Evolutionary conservation across 2,797 vertebrate species (phyloP), one percentile per base, ranked within the genome.

Genomic region (Hydrophis major): DNA sequence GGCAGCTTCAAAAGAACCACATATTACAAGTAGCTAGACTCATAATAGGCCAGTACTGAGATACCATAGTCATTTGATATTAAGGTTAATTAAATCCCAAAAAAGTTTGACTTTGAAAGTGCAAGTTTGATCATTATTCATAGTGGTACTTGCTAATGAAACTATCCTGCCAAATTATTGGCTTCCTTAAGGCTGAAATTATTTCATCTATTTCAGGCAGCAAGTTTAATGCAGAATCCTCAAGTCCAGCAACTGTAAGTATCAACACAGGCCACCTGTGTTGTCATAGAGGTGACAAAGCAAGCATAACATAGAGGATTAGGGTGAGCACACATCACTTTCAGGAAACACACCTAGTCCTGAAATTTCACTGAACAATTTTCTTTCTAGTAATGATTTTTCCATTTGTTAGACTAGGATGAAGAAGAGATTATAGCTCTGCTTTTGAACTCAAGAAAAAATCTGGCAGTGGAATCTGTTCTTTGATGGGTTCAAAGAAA

Each of bases 161-260:
- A 50, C 37, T 57, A 28, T 18, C 18, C 25, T 22, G 50, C 6
- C 18, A 56, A 93, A 94, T n/a, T 89, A 92, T 60, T 93, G 91
- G 93, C 94, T 42, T 0, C n/a, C 18, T 96, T 96, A 14, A 90
- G 94, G 97, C 93, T 89, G 78, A 83, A 95, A 92, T 94, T 8
- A 94, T 91, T 55, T 96, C 97, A 94, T 94, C 96, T 94, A 94
- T 97, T 95, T 60, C 95, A 99, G 99, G 99, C 99, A 94, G 99
- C 99, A 47, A 99, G 99, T 91, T 98, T 99, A 97, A 99, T 99
- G 99, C 99, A 99, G 97, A 99, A 99, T 97, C 99, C 99, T 95
- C 99, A 99, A 96, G 98, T 99, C 63, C 99, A 99, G 95, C 99
- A 99, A 96, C 95, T 99, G 99, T 99, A 97, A 99, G 99, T 98